Evolutionary conservation across 2,888 invertebrate genomes (phyloP).

Genomic region (Archips xylosteana): DNA sequence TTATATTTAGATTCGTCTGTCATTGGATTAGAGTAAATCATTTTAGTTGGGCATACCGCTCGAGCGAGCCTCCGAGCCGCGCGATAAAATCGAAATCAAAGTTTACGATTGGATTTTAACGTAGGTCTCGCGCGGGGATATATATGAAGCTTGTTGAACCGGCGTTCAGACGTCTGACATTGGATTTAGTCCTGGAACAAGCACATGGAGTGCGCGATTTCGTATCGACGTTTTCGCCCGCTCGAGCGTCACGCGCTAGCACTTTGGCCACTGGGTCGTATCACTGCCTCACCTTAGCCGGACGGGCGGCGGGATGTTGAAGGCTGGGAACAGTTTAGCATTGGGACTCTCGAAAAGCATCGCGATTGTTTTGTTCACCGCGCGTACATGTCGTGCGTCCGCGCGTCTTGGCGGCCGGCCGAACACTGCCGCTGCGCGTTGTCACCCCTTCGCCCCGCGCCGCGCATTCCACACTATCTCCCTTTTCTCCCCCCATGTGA

Average conservation of each 20-base stretch:
- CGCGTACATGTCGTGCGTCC: constrained; percentile 73
- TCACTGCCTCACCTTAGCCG: constrained; percentile 80
- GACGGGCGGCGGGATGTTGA: constrained; percentile 90
- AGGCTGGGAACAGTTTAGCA: constrained; percentile 88
- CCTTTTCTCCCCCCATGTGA: constrained; percentile 48
- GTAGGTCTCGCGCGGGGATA: no score
- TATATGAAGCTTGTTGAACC: neutral
- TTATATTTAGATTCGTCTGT: constrained; percentile 23
- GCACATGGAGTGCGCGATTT: constrained; percentile 54
- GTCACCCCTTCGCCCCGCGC: constrained; percentile 51
- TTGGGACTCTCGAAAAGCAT: constrained; percentile 91
- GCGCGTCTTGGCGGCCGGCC: constrained; percentile 69
- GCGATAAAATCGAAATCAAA: constrained; percentile 9
- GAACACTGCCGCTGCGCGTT: constrained; percentile 65
- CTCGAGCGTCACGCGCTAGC: constrained; percentile 60
- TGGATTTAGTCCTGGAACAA: neutral
- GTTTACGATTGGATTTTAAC: constrained; percentile 1
- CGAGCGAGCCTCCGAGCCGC: constrained; percentile 9
- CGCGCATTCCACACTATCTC: constrained; percentile 47
- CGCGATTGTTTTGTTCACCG: constrained; percentile 76
- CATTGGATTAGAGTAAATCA: constrained; percentile 17
- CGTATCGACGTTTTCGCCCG: constrained; percentile 70
- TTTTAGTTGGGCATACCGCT: neutral
- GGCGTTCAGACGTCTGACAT: constrained; percentile 11
- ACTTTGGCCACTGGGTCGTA: constrained; percentile 56